phyloP scores from a whole-genome alignment of 64 coral and sea anemone genomes.

The Porites australiensis region DNA sequence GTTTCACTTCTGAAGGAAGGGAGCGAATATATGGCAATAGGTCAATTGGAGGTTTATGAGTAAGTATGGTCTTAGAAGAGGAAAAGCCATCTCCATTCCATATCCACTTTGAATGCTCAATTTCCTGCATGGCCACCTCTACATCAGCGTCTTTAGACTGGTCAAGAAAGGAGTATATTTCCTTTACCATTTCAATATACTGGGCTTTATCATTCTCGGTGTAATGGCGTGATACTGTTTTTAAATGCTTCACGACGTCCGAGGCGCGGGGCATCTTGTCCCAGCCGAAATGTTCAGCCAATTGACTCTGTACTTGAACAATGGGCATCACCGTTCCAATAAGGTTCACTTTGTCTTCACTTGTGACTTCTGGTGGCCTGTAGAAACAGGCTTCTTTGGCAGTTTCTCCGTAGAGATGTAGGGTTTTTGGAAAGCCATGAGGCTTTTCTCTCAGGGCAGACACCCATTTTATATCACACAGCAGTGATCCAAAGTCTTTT shows the following conservation, averaged over 20 bases:
- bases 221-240: slow-evolving; percentile 45
- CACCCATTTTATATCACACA: slow-evolving; percentile 56
- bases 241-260: slow-evolving; percentile 59
- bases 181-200: slow-evolving; percentile 48
- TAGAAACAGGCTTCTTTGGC: background rate
- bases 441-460: slow-evolving; percentile 37
- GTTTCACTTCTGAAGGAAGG: slow-evolving; percentile 48
- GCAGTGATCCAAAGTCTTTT: background rate
- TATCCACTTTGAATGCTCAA: slow-evolving; percentile 48
- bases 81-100: slow-evolving; percentile 95
- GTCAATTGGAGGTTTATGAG: slow-evolving; percentile 34
- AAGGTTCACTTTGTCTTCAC: slow-evolving; percentile 33
- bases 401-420: slow-evolving; percentile 25
- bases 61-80: slow-evolving; percentile 35
- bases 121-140: background rate
- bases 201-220: slow-evolving; percentile 19
- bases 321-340: slow-evolving; percentile 61
- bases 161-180: slow-evolving; percentile 44
- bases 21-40: slow-evolving; percentile 62
- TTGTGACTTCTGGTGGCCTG: slow-evolving; percentile 34
- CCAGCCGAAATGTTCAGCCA: slow-evolving; percentile 53
- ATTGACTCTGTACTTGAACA: slow-evolving; percentile 12
- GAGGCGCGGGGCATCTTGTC: background rate
- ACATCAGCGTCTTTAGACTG: background rate
- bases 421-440: slow-evolving; percentile 20